Percentiles rank a stretch among this genome's conserved stretches.
Evolutionary conservation across 2,113 vertebrate genomes (phyloP).

Genomic region (Eublepharis macularius): DNA sequence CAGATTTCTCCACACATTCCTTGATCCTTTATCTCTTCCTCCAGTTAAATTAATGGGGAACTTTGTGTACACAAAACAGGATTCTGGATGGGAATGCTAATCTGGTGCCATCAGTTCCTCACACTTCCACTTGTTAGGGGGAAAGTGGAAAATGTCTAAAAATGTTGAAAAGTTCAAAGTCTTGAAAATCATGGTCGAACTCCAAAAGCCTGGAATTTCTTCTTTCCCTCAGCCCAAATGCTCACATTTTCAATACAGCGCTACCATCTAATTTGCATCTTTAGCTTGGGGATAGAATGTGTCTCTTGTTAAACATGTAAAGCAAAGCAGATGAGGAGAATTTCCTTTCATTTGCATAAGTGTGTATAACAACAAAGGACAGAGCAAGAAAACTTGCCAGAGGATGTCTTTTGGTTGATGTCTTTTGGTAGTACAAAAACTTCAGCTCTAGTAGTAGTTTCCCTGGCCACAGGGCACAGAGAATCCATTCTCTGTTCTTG

Average conservation of each 20-base stretch:
- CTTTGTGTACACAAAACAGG: too few species aligned
- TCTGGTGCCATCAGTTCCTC: not conserved
- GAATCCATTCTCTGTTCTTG: not conserved
- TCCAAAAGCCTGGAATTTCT: not conserved
- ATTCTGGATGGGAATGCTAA: too few species aligned
- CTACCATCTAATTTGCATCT: constrained; percentile 22
- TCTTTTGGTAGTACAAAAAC: not conserved
- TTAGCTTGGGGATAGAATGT: constrained; percentile 28
- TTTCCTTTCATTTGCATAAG: constrained; percentile 36
- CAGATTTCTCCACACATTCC: not conserved
- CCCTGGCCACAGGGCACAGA: not conserved
- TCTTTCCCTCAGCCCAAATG: not conserved
- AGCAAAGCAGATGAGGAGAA: constrained; percentile 32
- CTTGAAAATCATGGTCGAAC: not conserved
- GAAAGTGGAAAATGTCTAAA: not conserved
- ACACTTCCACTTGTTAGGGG: not conserved
- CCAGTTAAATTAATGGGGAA: too few species aligned
- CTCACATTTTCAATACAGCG: not conserved
- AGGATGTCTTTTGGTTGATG: constrained; percentile 5
- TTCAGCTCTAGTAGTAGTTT: constrained; percentile 9
- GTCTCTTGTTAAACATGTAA: constrained; percentile 15
- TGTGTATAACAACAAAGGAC: constrained; percentile 31
- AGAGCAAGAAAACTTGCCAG: constrained; percentile 24
- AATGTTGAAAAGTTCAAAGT: not conserved
- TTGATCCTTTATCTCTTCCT: not conserved